Evolutionary conservation across 2,113 vertebrate species (phyloP).

Genomic region (Indicator indicator): DNA sequence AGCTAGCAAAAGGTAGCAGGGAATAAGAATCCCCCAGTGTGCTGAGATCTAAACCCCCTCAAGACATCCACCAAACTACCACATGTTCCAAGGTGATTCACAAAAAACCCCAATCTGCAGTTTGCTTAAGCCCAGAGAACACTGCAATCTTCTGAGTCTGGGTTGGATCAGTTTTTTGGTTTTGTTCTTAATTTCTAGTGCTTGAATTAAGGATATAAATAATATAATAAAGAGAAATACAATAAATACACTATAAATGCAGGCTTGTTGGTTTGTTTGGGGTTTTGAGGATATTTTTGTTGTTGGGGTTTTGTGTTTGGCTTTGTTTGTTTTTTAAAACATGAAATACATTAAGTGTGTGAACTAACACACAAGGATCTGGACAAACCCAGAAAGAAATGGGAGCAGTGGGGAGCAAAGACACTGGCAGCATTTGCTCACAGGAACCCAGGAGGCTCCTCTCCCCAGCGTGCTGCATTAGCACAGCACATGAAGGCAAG

Average conservation of each 20-base stretch:
- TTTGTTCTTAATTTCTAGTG: neutral
- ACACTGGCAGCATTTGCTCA: neutral
- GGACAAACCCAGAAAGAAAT: neutral
- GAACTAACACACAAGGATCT: neutral
- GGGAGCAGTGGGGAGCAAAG: neutral
- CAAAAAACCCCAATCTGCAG: neutral
- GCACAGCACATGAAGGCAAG: neutral
- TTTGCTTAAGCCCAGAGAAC: neutral
- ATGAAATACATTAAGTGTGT: neutral
- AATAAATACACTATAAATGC: too few species aligned
- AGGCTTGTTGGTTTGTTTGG: neutral
- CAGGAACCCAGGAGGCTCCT: neutral
- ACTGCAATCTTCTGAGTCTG: neutral
- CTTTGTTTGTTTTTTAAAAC: neutral
- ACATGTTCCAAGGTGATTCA: accelerated
- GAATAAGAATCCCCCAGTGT: neutral
- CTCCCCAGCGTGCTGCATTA: neutral
- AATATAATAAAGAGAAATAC: too few species aligned
- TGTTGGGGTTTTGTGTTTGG: neutral
- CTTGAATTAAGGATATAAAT: neutral
- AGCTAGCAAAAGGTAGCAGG: neutral
- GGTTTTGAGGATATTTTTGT: neutral
- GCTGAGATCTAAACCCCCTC: neutral
- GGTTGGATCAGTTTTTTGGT: neutral
- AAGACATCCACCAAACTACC: neutral